Base-by-base conservation (phyloP, 2,888 invertebrate genomes). In the Galerucella pusilla region DNA sequence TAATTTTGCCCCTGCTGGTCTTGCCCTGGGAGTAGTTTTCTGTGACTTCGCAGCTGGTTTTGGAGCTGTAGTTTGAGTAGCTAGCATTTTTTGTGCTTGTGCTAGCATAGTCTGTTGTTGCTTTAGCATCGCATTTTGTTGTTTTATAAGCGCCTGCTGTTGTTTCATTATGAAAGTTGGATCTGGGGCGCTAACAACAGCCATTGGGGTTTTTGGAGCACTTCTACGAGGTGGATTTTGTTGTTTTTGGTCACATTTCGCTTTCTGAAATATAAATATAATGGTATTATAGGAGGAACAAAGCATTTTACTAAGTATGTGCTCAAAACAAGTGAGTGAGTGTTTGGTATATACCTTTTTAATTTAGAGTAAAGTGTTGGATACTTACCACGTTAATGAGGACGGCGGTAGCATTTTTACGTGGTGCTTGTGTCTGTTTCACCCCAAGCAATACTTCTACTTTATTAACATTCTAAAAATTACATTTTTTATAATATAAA, bases 351-450 rank as follows among this genome's bases (percentile, higher is more conserved):
- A 46, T 7, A 1, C 7, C 11, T 46, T 46, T 11, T 46, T 46
- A 46, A 46, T 46, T 46, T 46, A 46, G 11, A 12, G 46, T 10
- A 12, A 35, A 35, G 5, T 46, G 9, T 61, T 61, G 16, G 45
- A 64, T 45, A 46, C 64, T 64, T 46, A 64, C 64, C 45, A 64
- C 46, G n/a, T 64, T 45, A 16, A 46, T 9, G 11, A 46, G 25
- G 12, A 46, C 46, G 4, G 46, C 46, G 28, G 61, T 9, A 35
- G 10, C 16, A 45, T 64, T 64, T 64, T 14, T 28, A 61, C 12
- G 25, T 0, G 6, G 45, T 9, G 64, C 9, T 64, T 20, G 10
- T 9, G 20, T 7, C 28, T 64, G 64, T 64, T 64, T 42, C 0
- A 64, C 45, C 11, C 16, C 46, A 42, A 64, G 14, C 10, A 46